A percentile compares a stretch with the other conserved stretches of the same genome.
Conservation (phyloP, 2,888 invertebrate genomes). For the Acronicta psi region DNA sequence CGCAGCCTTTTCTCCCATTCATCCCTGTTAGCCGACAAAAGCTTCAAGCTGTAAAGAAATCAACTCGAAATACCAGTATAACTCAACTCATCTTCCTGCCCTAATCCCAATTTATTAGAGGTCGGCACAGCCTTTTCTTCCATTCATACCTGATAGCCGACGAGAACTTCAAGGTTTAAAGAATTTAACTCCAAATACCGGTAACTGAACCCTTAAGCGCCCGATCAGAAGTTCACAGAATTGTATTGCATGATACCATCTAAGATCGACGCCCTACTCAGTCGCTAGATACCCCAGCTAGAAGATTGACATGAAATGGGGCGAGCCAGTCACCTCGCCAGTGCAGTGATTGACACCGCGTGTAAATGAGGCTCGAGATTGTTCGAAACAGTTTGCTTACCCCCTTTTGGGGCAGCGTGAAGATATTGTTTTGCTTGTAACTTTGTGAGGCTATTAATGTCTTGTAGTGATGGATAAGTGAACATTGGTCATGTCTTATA, state of each 20-base stretch:
- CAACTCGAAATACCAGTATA: too few relatives aligned
- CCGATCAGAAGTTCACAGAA: conserved; percentile 42
- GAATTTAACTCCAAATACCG: neutral
- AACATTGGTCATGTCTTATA: conserved; percentile 22
- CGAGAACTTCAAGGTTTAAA: too few relatives aligned
- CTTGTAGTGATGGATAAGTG: conserved; percentile 23
- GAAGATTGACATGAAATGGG: conserved; percentile 75
- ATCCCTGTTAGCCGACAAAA: too few relatives aligned
- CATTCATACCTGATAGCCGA: too few relatives aligned
- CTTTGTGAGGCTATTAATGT: conserved; percentile 47
- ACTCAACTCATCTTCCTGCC: too few relatives aligned
- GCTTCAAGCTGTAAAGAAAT: too few relatives aligned
- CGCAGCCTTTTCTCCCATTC: too few relatives aligned
- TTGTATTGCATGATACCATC: conserved; percentile 44
- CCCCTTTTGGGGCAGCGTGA: conserved; percentile 47
- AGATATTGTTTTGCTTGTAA: conserved; percentile 47
- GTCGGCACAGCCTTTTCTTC: too few relatives aligned
- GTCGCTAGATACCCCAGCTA: conserved; percentile 28
- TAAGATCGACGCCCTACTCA: conserved; percentile 37
- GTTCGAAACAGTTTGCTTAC: conserved; percentile 57
- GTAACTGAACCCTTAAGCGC: conserved; percentile 4
- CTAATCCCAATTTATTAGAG: too few relatives aligned
- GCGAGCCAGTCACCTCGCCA: conserved; percentile 61
- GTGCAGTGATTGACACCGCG: conserved; percentile 70
- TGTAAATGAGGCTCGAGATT: conserved; percentile 69